phyloP scores from a whole-genome alignment of 2,888 invertebrate genomes.

The Prosopocoilus inquinatus region DNA sequence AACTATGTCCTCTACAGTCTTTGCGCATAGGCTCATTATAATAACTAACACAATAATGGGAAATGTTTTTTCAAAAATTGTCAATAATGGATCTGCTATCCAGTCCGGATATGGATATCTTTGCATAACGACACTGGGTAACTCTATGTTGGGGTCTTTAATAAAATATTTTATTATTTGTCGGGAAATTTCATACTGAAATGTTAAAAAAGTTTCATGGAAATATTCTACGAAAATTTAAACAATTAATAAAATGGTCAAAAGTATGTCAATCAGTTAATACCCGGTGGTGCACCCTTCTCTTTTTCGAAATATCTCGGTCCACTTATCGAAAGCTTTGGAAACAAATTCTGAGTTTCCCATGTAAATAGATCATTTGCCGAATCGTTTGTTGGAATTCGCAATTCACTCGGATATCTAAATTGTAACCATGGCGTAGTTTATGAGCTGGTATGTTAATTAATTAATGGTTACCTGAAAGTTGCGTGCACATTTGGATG shows the following conservation, averaged over 20 bases:
- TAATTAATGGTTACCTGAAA: constrained; percentile 52
- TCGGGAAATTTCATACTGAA: constrained; percentile 56
- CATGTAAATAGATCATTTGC: constrained; percentile 49
- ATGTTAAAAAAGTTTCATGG: constrained; percentile 64
- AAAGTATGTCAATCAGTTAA: background rate
- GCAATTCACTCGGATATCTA: constrained; percentile 63
- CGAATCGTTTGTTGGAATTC: constrained; percentile 35
- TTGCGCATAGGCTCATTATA: constrained; percentile 79
- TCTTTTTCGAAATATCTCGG: constrained; percentile 27
- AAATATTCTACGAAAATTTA: constrained; percentile 54
- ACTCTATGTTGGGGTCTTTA: constrained; percentile 17
- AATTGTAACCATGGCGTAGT: background rate
- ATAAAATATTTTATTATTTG: constrained; percentile 15
- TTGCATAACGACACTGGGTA: constrained; percentile 53
- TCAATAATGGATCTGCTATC: constrained; percentile 66
- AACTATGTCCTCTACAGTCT: constrained; percentile 71
- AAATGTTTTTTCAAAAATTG: no score
- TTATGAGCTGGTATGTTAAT: background rate
- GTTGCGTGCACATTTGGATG: constrained; percentile 55
- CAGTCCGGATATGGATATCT: constrained; percentile 75
- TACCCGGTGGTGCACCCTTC: constrained; percentile 27
- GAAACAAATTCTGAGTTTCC: constrained; percentile 65
- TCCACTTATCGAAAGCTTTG: constrained; percentile 31
- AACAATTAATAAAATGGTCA: no score
- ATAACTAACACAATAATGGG: constrained; percentile 79